Percentiles rank a stretch among this genome's conserved stretches.
Conservation (phyloP, 2,888 invertebrate species). For the Alloscopus bannaensis region DNA sequence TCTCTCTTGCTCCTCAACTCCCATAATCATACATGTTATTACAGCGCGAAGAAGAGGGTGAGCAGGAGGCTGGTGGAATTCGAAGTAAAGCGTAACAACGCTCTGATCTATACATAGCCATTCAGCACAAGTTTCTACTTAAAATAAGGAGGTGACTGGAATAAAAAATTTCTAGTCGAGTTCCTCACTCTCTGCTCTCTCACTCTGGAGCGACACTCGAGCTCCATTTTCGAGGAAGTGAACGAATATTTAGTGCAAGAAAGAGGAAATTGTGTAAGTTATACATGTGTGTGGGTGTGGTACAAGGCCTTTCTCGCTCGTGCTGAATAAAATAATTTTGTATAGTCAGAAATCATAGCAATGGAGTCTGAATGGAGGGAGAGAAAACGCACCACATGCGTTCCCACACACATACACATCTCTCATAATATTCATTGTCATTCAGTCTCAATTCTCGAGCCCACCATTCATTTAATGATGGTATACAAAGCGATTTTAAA, state of each 20-base stretch:
- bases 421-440: neutral
- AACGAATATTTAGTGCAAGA: conserved; percentile 52
- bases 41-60: too few species aligned
- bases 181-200: conserved; percentile 9
- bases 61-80: conserved; percentile 27
- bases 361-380: neutral
- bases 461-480: neutral
- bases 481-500: conserved; percentile 10
- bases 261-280: conserved; percentile 21
- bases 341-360: neutral
- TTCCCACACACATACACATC: neutral
- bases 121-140: conserved; percentile 60
- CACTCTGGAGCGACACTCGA: too few species aligned
- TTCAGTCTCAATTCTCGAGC: neutral
- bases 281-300: neutral
- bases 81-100: conserved; percentile 1
- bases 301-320: too few species aligned
- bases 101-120: neutral
- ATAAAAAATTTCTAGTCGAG: conserved; percentile 38
- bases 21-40: too few species aligned
- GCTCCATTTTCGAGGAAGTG: conserved; percentile 8
- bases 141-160: conserved; percentile 57
- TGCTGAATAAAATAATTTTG: too few species aligned
- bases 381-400: too few species aligned
- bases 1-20: too few species aligned